phyloP scores from a whole-genome alignment of 1,140 invertebrate species.

The Drosophila funebris region DNA sequence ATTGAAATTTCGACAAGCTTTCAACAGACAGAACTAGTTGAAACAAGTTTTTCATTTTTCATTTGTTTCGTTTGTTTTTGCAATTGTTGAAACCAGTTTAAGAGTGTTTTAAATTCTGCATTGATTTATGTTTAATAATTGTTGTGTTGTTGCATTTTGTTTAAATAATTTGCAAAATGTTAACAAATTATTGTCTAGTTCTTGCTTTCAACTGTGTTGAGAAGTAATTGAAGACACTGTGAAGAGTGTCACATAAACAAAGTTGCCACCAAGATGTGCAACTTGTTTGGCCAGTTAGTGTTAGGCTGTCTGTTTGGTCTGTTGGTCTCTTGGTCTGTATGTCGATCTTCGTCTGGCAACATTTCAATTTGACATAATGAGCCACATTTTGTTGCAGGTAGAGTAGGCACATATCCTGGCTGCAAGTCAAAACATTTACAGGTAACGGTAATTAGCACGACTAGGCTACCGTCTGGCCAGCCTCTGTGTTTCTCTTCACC shows the following conservation, averaged over 20 bases:
- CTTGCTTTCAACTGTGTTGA: neutral
- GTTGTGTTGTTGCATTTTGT: constrained; percentile 14
- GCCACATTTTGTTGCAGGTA: constrained; percentile 53
- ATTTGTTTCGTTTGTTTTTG: too few relatives aligned
- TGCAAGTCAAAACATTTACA: constrained; percentile 37
- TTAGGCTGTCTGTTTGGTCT: constrained; percentile 40
- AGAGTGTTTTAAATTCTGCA: neutral
- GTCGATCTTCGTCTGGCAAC: constrained; percentile 60
- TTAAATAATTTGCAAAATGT: neutral
- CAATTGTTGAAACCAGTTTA: constrained; percentile 15
- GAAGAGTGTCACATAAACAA: constrained; percentile 17
- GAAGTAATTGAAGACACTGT: neutral
- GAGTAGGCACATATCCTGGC: constrained; percentile 14
- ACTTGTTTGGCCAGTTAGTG: constrained; percentile 59
- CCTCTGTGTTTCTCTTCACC: neutral
- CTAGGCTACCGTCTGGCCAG: constrained; percentile 69
- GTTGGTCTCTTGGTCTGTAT: constrained; percentile 27
- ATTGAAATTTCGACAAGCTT: constrained; percentile 15
- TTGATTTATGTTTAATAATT: constrained; percentile 29
- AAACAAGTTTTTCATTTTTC: too few relatives aligned
- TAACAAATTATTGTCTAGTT: constrained; percentile 11
- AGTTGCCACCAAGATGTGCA: constrained; percentile 31
- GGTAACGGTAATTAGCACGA: constrained; percentile 45
- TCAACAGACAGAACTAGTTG: neutral
- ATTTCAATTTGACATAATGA: constrained; percentile 83